Evolutionary conservation across 2,888 invertebrate species (phyloP).

Genomic region (Eupithecia inturbata): DNA sequence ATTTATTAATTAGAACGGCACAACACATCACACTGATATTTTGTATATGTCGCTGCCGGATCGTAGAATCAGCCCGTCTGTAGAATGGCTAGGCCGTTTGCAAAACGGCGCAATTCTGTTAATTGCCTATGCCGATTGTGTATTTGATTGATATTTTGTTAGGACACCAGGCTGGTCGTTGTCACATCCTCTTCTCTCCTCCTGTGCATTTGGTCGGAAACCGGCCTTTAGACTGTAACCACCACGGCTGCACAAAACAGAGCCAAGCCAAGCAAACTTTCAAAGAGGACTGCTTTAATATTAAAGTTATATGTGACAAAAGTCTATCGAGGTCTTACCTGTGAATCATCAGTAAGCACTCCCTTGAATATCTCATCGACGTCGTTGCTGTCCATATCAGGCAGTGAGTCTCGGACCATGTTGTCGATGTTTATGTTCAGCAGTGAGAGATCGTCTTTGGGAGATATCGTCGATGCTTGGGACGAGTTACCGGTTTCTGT

Average conservation of each 20-base stretch:
- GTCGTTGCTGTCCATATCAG: slow-evolving; percentile 95
- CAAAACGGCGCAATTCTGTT: too few relatives aligned
- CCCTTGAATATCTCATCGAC: slow-evolving; percentile 97
- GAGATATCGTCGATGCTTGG: slow-evolving; percentile 78
- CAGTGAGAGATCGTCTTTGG: slow-evolving; percentile 86
- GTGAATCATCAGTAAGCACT: slow-evolving; percentile 92
- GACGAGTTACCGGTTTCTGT: slow-evolving; percentile 70
- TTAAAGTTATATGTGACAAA: neutral
- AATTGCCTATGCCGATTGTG: too few relatives aligned
- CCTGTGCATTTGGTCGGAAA: neutral
- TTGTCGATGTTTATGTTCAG: slow-evolving; percentile 88
- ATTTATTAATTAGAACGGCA: neutral
- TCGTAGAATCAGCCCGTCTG: too few relatives aligned
- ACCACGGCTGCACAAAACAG: neutral
- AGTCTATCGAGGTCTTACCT: slow-evolving; percentile 57
- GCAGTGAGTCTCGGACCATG: slow-evolving; percentile 88
- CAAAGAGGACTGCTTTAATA: neutral
- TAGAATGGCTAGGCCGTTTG: too few relatives aligned
- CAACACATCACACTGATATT: neutral
- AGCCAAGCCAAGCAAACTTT: neutral
- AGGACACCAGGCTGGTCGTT: neutral
- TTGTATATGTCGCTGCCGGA: too few relatives aligned
- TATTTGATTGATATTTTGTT: neutral
- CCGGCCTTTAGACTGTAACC: neutral
- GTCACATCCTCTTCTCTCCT: neutral